Base-by-base conservation (phyloP, 2,113 vertebrate genomes). In the Bombycilla garrulus region DNA sequence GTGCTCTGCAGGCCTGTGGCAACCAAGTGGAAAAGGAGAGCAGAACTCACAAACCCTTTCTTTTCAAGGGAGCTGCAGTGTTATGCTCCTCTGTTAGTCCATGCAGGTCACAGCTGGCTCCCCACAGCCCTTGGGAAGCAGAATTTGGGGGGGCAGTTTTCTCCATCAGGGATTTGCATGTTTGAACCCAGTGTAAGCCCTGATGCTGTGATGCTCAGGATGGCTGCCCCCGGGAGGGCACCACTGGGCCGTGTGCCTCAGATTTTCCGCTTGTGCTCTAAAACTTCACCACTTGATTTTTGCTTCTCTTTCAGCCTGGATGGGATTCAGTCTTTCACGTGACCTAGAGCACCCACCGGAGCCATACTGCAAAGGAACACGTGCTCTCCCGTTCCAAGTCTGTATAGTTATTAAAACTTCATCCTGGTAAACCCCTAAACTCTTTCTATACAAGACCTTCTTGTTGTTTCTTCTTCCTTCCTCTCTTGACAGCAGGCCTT, bases 1-100 rank as follows among this genome's bases (percentile, higher is more conserved):
- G 2, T 0, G 0, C 11, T 31, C n/a, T 0, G 0, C 26, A 18
- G 56, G 40, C 5, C 1, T 35, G 54, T 44, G 76, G 22, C 38
- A 67, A 25, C 12, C 48, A 20, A 50, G 29, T 47, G 54, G 45
- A 28, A 54, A 83, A 81, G 47, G 40, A 88, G 19, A 76, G 35
- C 25, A 60, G 29, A 73, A 20, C 42, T 11, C 12, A n/a, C 3
- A 56, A 47, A 36, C 8, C 10, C 11, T 67, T 76, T 48, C 20
- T 69, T 70, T 81, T 31, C 48, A 31, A 50, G 58, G 62, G 36
- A 47, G 6, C 72, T 66, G 36, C 62, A 14, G 28, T 15, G n/a
- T 5, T 13, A 6, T 45, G 36, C 64, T 62, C 45, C 3, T 72
- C 9, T 14, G 7, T 71, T 69, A 40, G 29, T n/a, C 80, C 76